Conservation (phyloP, 2,113 vertebrate species). For the Oreochromis tanganicae region DNA sequence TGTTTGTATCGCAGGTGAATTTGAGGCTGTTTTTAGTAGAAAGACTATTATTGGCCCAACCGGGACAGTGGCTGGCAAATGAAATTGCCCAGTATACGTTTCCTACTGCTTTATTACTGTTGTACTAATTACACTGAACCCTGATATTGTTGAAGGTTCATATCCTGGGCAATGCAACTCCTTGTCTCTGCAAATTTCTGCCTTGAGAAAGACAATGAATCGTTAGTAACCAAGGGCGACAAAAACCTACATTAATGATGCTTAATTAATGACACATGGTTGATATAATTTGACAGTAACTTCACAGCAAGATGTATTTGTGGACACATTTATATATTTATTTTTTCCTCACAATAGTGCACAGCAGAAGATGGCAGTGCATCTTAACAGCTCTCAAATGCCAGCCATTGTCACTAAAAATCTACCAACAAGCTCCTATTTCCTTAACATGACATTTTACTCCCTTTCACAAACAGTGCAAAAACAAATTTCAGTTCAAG, state of each 20-base stretch:
- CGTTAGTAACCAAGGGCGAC: accelerated
- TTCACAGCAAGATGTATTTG: background rate
- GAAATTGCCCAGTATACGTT: background rate
- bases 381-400: background rate
- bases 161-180: background rate
- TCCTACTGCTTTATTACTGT: background rate
- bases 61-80: accelerated
- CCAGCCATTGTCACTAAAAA: background rate
- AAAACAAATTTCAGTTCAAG: background rate
- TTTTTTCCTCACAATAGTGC: background rate
- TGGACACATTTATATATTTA: background rate
- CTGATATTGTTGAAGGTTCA: background rate
- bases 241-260: background rate
- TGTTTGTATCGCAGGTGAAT: background rate
- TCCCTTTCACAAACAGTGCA: background rate
- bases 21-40: background rate
- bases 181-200: background rate
- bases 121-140: background rate
- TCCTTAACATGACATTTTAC: background rate
- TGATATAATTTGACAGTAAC: background rate
- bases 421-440: background rate
- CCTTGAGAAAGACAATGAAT: background rate
- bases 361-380: background rate
- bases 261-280: background rate
- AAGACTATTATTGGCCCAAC: background rate